Evolutionary conservation across 1,140 invertebrate species (phyloP).

Genomic region (Aphaenogaster rudis): DNA sequence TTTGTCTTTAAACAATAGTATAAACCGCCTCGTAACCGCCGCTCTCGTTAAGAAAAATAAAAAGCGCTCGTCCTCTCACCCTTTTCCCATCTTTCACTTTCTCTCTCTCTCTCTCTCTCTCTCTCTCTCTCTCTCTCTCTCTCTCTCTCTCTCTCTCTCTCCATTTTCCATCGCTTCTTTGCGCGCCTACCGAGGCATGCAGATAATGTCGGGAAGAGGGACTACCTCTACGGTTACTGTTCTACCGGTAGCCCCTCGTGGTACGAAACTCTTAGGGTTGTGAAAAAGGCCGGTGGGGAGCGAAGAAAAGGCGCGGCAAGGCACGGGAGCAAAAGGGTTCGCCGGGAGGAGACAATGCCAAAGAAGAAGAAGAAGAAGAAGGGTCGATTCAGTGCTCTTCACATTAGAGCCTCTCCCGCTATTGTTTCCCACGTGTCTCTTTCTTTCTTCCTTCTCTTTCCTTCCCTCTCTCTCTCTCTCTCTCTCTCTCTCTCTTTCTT

Average conservation of each 20-base stretch:
- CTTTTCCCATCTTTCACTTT: background rate
- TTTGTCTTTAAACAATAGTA: background rate
- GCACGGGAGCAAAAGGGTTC: slow-evolving; percentile 67
- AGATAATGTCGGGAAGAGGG: slow-evolving; percentile 71
- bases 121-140: background rate
- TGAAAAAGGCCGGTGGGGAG: slow-evolving; percentile 55
- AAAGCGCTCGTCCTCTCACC: background rate
- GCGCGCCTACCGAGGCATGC: slow-evolving; percentile 70
- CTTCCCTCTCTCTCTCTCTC: background rate
- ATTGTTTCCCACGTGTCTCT: slow-evolving; percentile 79
- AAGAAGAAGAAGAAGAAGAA: slow-evolving; percentile 69
- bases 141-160: background rate
- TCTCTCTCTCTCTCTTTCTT: slow-evolving; percentile 73
- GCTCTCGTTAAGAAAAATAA: slow-evolving; percentile 37
- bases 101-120: background rate
- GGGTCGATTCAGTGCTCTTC: slow-evolving; percentile 83
- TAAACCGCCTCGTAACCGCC: background rate
- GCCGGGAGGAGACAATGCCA: slow-evolving; percentile 76
- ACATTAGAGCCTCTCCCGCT: slow-evolving; percentile 79
- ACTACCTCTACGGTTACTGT: slow-evolving; percentile 62
- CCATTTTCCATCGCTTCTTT: slow-evolving; percentile 56
- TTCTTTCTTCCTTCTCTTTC: slow-evolving; percentile 37
- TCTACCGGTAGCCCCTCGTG: slow-evolving; percentile 56
- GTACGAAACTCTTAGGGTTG: slow-evolving; percentile 69
- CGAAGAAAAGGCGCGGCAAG: slow-evolving; percentile 68